Percentiles rank a stretch among this genome's conserved stretches.
Evolutionary conservation across 2,113 vertebrate genomes (phyloP).

Genomic region (Nyctibius bracteatus): DNA sequence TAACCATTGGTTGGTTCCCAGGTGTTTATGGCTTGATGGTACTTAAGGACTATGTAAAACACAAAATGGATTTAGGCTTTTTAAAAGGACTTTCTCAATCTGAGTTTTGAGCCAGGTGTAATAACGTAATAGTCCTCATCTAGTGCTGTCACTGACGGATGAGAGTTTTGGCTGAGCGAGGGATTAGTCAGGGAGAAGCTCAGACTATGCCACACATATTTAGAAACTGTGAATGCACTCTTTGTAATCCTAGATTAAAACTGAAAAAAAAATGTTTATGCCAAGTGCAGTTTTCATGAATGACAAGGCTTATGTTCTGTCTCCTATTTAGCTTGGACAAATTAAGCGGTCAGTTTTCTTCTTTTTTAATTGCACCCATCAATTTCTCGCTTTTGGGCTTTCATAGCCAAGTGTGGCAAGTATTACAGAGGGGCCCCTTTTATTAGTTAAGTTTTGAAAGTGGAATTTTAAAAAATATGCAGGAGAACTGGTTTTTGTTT

Average conservation of each 20-base stretch:
- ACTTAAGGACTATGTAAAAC: not conserved
- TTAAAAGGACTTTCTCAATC: not conserved
- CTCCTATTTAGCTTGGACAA: conserved; percentile 14
- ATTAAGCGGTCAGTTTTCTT: not conserved
- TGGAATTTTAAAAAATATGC: not conserved
- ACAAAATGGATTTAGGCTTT: not conserved
- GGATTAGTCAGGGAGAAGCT: conserved; percentile 8
- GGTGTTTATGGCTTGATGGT: not conserved
- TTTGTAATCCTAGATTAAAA: conserved; percentile 28
- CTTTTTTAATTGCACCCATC: conserved; percentile 1
- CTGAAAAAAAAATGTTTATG: not conserved
- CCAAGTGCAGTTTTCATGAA: conserved; percentile 20
- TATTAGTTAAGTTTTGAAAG: not conserved
- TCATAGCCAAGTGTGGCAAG: not conserved
- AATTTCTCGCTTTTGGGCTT: not conserved
- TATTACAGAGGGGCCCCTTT: not conserved
- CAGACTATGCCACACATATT: not conserved
- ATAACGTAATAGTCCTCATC: not conserved
- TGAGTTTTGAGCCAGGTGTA: not conserved
- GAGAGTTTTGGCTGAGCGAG: not conserved
- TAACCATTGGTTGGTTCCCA: not conserved
- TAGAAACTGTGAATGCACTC: conserved; percentile 22
- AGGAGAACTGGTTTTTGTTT: not conserved
- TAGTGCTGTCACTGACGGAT: not conserved
- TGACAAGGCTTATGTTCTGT: conserved; percentile 2